phyloP scores from a whole-genome alignment of 2,888 invertebrate genomes.

The Leucania comma region DNA sequence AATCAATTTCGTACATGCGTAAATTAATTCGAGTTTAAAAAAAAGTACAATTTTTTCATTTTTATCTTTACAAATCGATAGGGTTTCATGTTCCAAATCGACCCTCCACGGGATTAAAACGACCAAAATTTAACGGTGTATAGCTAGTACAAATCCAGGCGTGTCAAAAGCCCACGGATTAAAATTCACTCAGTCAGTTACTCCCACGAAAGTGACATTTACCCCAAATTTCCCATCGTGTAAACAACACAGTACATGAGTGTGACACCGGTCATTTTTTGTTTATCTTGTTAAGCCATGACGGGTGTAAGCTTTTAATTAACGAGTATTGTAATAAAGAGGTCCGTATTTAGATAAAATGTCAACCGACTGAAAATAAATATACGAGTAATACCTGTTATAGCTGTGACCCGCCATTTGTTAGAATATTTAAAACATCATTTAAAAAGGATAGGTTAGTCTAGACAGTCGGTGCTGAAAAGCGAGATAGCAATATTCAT shows the following conservation, averaged over 20 bases:
- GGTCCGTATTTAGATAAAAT: conserved; percentile 25
- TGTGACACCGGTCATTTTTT: conserved; percentile 43
- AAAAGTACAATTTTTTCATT: too few relatives aligned
- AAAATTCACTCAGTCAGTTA: conserved; percentile 5
- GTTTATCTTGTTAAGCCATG: conserved; percentile 35
- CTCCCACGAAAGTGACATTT: conserved; percentile 35
- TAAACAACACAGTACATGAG: conserved; percentile 46
- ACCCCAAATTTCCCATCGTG: conserved; percentile 15
- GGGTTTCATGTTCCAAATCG: too few relatives aligned
- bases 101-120: too few relatives aligned
- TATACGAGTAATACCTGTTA: neutral
- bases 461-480: neutral
- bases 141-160: neutral
- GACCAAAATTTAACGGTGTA: neutral
- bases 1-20: too few relatives aligned
- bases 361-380: conserved; percentile 9
- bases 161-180: conserved; percentile 23
- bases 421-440: conserved; percentile 26
- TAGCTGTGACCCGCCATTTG: neutral
- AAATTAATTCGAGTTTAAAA: too few relatives aligned
- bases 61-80: too few relatives aligned
- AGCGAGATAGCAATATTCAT: conserved; percentile 30
- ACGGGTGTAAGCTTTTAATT: conserved; percentile 37
- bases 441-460: neutral
- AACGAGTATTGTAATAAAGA: conserved; percentile 30